Evolutionary conservation across 2,113 vertebrate species (phyloP), one percentile per base, ranked within the genome.

Genomic region (Mesocricetus auratus): DNA sequence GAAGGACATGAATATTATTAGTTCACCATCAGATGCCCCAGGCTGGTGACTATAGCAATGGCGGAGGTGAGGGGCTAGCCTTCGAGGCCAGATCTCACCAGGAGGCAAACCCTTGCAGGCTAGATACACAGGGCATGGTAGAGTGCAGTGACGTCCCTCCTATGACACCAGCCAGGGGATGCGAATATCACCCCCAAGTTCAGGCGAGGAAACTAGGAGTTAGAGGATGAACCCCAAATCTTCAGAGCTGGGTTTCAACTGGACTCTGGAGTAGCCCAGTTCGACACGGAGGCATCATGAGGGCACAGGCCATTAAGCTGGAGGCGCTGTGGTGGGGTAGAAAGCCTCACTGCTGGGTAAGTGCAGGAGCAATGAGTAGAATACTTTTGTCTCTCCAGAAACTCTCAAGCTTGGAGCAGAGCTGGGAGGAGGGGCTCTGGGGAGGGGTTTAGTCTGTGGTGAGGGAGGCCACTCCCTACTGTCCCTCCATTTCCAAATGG

Each of bases 251-350:
- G 29, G 1, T 71, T 19, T 22, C 29, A 0, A 5, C 56, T 22
- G n/a, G 21, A 36, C 42, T 39, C 10, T 69, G 11, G 29, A 86
- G 5, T 22, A 89, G 74, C 36, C 75, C 47, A 64, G 26, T 22
- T 68, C 50, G 16, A 69, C 47, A 7, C 3, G 6, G 2, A 9
- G 15, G 21, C 2, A 31, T 42, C 90, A 50, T 7, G 19, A 53
- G 29, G 31, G 26, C 47, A 19, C 8, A 33, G 3, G 24, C 47
- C n/a, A 69, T 17, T n/a, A n/a, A 75, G 17, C 87, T 15, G 0
- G 45, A 7, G 5, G 11, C 56, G 0, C 9, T 4, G 11, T 3
- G 21, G 36, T 16, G 36, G 26, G 22, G 0, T 5, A 5, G 88
- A 36, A 31, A 50, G 50, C n/a, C 24, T 47, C 53, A 56, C 12